Conservation (phyloP, 1,140 invertebrate genomes). For the Pantala flavescens region DNA sequence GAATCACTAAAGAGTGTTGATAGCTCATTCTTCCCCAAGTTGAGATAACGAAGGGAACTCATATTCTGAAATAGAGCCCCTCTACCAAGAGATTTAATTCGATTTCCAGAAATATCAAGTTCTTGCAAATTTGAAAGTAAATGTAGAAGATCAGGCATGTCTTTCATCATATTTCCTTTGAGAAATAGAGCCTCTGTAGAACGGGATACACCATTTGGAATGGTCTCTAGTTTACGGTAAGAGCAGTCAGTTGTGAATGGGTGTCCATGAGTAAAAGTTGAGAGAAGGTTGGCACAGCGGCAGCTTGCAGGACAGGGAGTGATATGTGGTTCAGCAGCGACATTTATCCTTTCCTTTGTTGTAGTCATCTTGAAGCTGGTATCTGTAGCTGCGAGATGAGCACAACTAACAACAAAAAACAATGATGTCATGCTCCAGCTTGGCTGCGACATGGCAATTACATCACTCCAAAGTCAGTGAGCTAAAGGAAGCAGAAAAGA, state of each 20-base stretch:
- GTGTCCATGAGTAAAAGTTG: not conserved
- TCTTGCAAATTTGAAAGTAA: not conserved
- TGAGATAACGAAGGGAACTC: slow-evolving; percentile 6
- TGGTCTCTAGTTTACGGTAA: not conserved
- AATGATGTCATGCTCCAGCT: too few relatives aligned
- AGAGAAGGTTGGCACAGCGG: slow-evolving; percentile 3
- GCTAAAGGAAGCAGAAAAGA: too few relatives aligned
- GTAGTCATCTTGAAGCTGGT: too few relatives aligned
- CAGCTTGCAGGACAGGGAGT: not conserved
- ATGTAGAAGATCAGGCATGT: not conserved
- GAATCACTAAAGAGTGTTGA: slow-evolving; percentile 12
- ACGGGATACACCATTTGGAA: not conserved
- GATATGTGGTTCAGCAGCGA: not conserved
- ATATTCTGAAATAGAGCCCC: not conserved
- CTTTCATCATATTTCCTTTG: not conserved
- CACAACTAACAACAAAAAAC: too few relatives aligned
- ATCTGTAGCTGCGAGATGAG: too few relatives aligned
- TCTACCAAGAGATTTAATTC: slow-evolving; percentile 8
- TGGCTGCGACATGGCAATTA: too few relatives aligned
- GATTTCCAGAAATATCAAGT: not conserved
- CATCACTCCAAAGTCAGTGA: too few relatives aligned
- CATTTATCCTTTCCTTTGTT: too few relatives aligned
- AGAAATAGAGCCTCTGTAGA: not conserved
- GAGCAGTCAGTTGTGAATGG: not conserved
- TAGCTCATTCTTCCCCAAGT: slow-evolving; percentile 12